Evolutionary conservation across 2,888 invertebrate genomes (phyloP).

Genomic region (Laothoe populi): DNA sequence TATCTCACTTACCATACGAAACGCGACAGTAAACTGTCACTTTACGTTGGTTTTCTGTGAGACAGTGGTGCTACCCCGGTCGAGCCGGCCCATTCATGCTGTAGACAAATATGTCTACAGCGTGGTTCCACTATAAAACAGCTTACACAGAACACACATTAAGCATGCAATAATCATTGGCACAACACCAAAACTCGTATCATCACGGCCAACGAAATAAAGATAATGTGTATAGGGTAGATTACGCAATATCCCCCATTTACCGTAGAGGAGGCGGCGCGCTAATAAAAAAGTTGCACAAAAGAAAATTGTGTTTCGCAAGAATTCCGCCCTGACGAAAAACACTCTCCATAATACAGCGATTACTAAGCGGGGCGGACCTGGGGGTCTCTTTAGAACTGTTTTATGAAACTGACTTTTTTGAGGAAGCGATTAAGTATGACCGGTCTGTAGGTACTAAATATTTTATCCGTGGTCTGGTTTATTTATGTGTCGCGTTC

Average conservation of each 20-base stretch:
- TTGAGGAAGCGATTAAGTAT: slow-evolving; percentile 33
- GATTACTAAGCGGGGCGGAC: slow-evolving; percentile 50
- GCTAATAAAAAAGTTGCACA: slow-evolving; percentile 53
- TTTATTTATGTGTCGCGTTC: too few species aligned
- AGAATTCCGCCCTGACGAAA: slow-evolving; percentile 45
- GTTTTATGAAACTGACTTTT: slow-evolving; percentile 33
- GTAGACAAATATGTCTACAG: too few species aligned
- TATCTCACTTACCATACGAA: too few species aligned
- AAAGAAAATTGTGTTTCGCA: slow-evolving; percentile 57
- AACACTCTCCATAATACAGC: slow-evolving; percentile 50
- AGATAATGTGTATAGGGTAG: slow-evolving; percentile 30
- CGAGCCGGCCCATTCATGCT: too few species aligned
- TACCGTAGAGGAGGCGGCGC: slow-evolving; percentile 32
- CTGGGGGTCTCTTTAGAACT: slow-evolving; percentile 37
- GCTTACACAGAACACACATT: too few species aligned
- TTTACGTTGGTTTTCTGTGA: too few species aligned
- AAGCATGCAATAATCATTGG: too few species aligned
- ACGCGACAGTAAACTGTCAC: too few species aligned
- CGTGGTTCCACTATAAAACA: too few species aligned
- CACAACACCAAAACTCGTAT: background rate
- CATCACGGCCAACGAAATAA: slow-evolving; percentile 29
- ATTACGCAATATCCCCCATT: slow-evolving; percentile 36
- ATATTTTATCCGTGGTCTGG: background rate
- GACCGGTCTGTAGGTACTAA: background rate
- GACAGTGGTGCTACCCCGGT: too few species aligned